Conservation (phyloP, 2,797 vertebrate genomes). For the Parauchenoglanis ngamensis region DNA sequence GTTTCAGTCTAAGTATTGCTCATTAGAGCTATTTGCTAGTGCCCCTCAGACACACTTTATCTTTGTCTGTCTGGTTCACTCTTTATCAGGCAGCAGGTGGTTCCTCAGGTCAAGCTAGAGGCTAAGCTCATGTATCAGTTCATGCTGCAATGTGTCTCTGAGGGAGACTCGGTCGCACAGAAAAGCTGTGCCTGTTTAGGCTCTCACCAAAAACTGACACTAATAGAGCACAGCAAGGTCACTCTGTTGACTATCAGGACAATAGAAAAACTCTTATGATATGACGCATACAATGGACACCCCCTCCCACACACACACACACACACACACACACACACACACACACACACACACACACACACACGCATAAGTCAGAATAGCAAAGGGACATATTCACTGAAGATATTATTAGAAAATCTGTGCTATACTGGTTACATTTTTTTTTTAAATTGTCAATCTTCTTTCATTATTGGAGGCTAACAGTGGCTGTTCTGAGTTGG, state of each 20-base stretch:
- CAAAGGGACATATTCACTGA: neutral
- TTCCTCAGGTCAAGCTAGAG: conserved; percentile 41
- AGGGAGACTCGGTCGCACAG: conserved; percentile 40
- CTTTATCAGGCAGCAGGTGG: conserved; percentile 30
- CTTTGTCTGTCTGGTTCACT: conserved; percentile 17
- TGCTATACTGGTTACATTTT: neutral
- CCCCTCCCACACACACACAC: neutral
- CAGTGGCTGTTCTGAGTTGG: neutral
- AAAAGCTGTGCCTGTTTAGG: conserved; percentile 42
- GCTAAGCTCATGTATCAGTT: conserved; percentile 51
- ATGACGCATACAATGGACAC: conserved; percentile 21
- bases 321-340: no score
- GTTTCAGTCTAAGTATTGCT: conserved; percentile 27
- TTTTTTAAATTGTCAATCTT: neutral
- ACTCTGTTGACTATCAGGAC: conserved; percentile 27
- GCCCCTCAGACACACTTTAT: conserved; percentile 27
- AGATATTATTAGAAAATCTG: neutral
- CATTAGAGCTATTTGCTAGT: conserved; percentile 45
- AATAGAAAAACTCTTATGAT: conserved; percentile 28
- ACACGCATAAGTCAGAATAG: conserved; percentile 28
- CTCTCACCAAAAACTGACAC: conserved; percentile 31
- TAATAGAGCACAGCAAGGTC: conserved; percentile 46
- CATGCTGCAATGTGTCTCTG: conserved; percentile 45
- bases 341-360: no score
- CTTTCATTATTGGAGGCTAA: neutral